Evolutionary conservation across 2,113 vertebrate genomes (phyloP).

Genomic region (Vombatus ursinus): DNA sequence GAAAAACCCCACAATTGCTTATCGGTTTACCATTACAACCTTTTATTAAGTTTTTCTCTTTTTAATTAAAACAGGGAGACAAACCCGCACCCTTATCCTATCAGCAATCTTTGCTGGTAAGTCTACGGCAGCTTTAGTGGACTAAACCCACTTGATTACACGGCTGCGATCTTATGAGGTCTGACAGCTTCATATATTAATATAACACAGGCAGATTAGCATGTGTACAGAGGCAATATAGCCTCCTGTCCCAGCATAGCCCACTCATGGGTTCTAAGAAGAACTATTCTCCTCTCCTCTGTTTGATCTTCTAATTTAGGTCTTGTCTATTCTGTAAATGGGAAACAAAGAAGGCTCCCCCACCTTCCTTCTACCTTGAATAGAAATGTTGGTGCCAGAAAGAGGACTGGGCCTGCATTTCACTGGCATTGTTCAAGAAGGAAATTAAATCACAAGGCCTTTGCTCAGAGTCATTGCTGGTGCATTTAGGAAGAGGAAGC

Average conservation of each 20-base stretch:
- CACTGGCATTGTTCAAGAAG: not conserved
- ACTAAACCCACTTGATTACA: constrained; percentile 82
- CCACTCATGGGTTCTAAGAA: not conserved
- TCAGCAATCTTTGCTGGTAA: constrained; percentile 81
- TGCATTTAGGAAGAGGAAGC: not conserved
- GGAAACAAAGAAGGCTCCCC: not conserved
- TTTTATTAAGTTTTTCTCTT: constrained; percentile 80
- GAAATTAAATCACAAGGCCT: not conserved
- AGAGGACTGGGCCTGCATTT: not conserved
- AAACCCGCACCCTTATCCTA: constrained; percentile 80
- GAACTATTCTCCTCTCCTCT: constrained; percentile 45
- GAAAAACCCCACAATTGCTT: constrained; percentile 69
- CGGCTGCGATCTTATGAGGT: constrained; percentile 82
- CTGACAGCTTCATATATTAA: constrained; percentile 82
- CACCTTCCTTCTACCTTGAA: not conserved
- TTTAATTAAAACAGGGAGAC: constrained; percentile 80
- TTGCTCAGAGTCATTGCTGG: not conserved
- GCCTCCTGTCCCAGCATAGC: not conserved
- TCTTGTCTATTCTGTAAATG: not conserved
- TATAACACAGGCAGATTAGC: constrained; percentile 65
- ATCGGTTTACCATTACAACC: constrained; percentile 81
- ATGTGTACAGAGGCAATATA: constrained; percentile 7
- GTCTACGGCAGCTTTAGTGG: constrained; percentile 79
- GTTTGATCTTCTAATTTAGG: not conserved
- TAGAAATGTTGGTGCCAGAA: not conserved